Percentiles rank a stretch among this genome's conserved stretches.
These are phyloP conservation scores for Cichlasoma orientale DNA, from an alignment of 2,797 vertebrate genomes.

Conservation along the genomic window DNA sequence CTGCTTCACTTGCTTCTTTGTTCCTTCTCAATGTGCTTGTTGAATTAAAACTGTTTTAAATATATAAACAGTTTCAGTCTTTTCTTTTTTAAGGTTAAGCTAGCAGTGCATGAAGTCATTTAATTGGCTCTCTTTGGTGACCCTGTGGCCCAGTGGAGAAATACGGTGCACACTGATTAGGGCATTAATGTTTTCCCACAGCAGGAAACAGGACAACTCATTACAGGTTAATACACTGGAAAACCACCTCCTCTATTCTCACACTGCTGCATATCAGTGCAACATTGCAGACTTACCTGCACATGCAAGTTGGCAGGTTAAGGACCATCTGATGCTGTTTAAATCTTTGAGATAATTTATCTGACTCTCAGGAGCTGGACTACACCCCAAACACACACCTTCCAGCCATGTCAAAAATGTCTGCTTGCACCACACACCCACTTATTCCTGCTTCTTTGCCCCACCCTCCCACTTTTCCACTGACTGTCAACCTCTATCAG, in stretches of 20 bases:
- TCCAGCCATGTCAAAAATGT: neutral
- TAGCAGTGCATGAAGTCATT: neutral
- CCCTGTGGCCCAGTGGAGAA: neutral
- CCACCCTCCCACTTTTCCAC: neutral
- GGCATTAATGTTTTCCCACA: neutral
- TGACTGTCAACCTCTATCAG: neutral
- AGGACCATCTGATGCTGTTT: neutral
- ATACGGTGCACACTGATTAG: neutral
- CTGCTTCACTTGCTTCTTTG: slow-evolving; percentile 52
- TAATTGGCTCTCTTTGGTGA: neutral
- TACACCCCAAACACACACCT: neutral
- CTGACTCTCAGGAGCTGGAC: neutral
- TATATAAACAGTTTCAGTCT: slow-evolving; percentile 25
- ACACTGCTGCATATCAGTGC: neutral
- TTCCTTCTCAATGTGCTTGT: slow-evolving; percentile 69
- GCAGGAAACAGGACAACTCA: neutral
- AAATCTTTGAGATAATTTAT: neutral
- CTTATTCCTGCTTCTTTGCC: neutral
- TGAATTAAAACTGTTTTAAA: slow-evolving; percentile 73
- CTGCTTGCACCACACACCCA: neutral
- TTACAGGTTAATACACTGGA: neutral
- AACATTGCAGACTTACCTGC: neutral
- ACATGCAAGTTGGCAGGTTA: neutral
- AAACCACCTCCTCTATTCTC: neutral
- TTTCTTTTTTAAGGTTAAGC: slow-evolving; percentile 4